A percentile compares a stretch with the other conserved stretches of the same genome.
These are phyloP conservation scores for Anser brachyrhynchus DNA, from an alignment of 2,113 vertebrate species.

Conservation along the genomic window DNA sequence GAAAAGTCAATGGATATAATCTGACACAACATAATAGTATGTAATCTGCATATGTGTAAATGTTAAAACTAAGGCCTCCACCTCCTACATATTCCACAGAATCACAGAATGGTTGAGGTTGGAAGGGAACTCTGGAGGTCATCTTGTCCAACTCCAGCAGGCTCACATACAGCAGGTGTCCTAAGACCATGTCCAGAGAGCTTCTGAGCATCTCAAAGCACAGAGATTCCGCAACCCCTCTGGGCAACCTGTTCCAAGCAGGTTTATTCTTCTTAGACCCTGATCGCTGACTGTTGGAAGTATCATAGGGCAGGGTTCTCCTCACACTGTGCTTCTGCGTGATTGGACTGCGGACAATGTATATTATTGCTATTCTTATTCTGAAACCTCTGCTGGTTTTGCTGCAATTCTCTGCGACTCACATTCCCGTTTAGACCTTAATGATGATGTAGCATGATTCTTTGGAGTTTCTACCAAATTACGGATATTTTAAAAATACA, in stretches of 20 bases:
- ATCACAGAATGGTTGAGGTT: background rate
- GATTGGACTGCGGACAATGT: background rate
- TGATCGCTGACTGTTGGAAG: background rate
- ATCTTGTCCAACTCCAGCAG: background rate
- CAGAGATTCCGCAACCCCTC: background rate
- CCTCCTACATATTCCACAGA: background rate
- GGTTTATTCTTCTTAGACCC: background rate
- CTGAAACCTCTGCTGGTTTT: background rate
- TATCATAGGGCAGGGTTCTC: background rate
- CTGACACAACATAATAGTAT: too few species aligned
- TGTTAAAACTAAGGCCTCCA: background rate
- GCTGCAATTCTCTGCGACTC: background rate
- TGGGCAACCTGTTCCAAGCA: background rate
- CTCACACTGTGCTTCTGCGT: background rate
- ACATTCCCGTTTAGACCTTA: background rate
- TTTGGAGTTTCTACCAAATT: background rate
- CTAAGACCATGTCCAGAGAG: rapidly evolving
- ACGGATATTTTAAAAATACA: rapidly evolving
- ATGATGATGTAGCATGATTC: background rate
- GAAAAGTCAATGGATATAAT: background rate
- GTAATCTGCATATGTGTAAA: background rate
- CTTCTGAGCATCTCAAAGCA: background rate
- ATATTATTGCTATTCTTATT: background rate
- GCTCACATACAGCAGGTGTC: too few species aligned
- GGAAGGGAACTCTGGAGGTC: background rate